Evolutionary conservation across 1,140 invertebrate species (phyloP), one percentile per base, ranked within the genome.

Genomic region (Acromyrmex echinatior): DNA sequence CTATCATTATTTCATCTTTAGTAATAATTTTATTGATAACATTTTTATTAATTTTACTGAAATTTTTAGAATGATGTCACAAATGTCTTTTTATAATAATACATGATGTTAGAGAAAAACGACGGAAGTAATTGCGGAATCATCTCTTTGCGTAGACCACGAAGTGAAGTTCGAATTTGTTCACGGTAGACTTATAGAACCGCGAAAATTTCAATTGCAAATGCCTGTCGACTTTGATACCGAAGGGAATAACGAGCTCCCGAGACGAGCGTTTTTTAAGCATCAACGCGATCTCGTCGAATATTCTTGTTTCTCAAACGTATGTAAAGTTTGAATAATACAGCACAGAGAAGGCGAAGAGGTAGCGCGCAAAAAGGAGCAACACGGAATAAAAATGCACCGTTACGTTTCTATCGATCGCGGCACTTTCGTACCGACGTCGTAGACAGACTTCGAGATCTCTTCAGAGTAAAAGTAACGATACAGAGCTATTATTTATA

Each of bases 251-350:
- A 62, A 84, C 80, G 70, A 76, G 56, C 70, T 60, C 12, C 56
- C 39, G 25, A 84, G 80, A 84, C 80, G 70, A 76, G 80, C 68
- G 80, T 73, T 84, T 84, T 84, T 84, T 84, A 84, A 76, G 70
- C 80, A 84, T 84, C 70, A 71, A 84, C 70, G 80, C 80, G 45
- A 63, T 49, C 80, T 84, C 80, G 70, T 84, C 80, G 70, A 84
- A 84, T 84, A 84, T 84, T 84, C 80, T 84, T 84, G 80, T 84
- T 84, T 84, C 80, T 84, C 80, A 84, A 84, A 84, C 80, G 80
- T 84, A 74, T 74, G 80, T 74, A 76, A 84, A 84, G 80, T 84
- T 76, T 84, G 80, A 84, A 84, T 76, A 84, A 84, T 84, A 84
- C 25, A 76, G 56, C 56, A 51, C 39, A 63, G 39, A 73, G 49